Base-by-base conservation (phyloP, 2,888 invertebrate species). In the Microctonus hyperodae region DNA sequence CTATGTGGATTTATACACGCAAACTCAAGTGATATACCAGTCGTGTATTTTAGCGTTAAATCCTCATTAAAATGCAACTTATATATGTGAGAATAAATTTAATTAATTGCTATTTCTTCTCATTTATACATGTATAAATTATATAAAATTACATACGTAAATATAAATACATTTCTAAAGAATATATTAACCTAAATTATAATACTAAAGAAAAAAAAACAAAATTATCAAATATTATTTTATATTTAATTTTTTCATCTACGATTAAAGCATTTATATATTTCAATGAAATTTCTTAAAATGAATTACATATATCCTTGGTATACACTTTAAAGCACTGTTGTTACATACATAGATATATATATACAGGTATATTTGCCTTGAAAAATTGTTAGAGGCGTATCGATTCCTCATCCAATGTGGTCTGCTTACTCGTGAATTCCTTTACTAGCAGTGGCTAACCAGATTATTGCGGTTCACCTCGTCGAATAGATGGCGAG, bases 381-480 rank as follows among this genome's bases (percentile, higher is more conserved):
- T 44, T 16, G 16, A 44, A 44, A 44, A 44, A 44, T 44, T 61
- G 31, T 22, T 61, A 9, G 11, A 2, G 31, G 50, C 23, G 13
- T 50, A 50, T 61, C 51, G 51, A 61, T 61, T 61, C 20, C 23
- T 61, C 50, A 61, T 61, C 13, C 28, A 50, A 58, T 40, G 58
- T 37, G 40, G 28, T 60, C 11, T 35, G 53, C 25, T 60, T 28
- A 35, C 65, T 64, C 40, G 53, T 53, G 56, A 65, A 67, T 40
- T 65, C 61, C 65, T 65, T 33, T 51, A 56, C 51, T 51, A 9
- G 68, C 37, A 69, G 70, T 65, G 68, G 73, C 70, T 70, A 71
- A 70, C 73, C 73, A 68, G 70, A 72, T 72, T 73, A 71, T 72
- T 70, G 72, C 65, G 72, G 72, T 73, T 64, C 69, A 57, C 66